Percentiles rank a stretch among this genome's conserved stretches.
Evolutionary conservation across 2,797 vertebrate genomes (phyloP).

Genomic region (Cygnus olor): DNA sequence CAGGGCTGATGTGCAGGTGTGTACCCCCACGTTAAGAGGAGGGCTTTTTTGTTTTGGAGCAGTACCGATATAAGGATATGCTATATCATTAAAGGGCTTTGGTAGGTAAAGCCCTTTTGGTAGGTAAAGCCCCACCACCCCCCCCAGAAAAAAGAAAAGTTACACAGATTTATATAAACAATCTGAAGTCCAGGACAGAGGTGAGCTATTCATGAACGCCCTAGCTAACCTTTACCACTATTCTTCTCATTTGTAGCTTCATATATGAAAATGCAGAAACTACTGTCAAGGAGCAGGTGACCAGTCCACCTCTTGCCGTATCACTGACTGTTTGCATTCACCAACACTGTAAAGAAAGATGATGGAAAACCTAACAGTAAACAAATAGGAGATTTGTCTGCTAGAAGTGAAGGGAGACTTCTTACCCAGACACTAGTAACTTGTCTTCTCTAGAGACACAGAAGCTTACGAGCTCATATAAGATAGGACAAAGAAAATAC

Average conservation of each 20-base stretch:
- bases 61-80: background rate
- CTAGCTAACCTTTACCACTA: background rate
- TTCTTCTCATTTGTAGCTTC: background rate
- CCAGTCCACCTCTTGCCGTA: fast-evolving
- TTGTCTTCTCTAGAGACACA: background rate
- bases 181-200: background rate
- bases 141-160: background rate
- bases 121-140: no score
- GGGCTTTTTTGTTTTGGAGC: background rate
- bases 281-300: background rate
- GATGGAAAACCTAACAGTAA: background rate
- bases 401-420: background rate
- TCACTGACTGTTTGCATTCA: background rate
- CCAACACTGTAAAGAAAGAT: background rate
- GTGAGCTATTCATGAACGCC: background rate
- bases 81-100: background rate
- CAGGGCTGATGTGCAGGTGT: fast-evolving
- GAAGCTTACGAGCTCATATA: background rate
- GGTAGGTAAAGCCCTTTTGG: background rate
- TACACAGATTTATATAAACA: background rate
- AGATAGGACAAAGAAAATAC: background rate
- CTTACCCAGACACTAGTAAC: background rate
- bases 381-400: background rate
- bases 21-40: background rate
- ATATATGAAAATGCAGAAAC: background rate